phyloP scores from a whole-genome alignment of 2,888 invertebrate genomes.

The Mermis nigrescens region DNA sequence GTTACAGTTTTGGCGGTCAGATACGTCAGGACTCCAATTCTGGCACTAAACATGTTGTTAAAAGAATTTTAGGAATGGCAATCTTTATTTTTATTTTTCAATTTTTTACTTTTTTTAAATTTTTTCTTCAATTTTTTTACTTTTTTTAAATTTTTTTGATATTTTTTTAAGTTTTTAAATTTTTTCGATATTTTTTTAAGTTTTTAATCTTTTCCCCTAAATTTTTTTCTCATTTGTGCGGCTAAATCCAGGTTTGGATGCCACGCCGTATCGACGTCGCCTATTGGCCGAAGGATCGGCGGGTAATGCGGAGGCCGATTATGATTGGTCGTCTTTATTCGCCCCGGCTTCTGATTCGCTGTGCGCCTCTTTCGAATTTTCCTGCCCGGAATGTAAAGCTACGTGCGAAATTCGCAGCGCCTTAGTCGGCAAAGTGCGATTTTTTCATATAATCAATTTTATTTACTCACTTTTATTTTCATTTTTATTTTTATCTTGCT shows the following conservation, averaged over 20 bases:
- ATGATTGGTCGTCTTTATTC: background rate
- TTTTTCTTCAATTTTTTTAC: too few species aligned
- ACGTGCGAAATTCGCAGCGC: background rate
- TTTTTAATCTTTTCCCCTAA: background rate
- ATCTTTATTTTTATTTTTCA: too few species aligned
- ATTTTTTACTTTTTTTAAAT: too few species aligned
- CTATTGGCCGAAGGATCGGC: background rate
- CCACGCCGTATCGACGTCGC: background rate
- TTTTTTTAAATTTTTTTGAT: too few species aligned
- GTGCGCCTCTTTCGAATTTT: slow-evolving; percentile 5
- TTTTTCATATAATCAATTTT: too few species aligned
- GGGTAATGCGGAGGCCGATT: background rate
- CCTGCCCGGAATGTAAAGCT: slow-evolving; percentile 8
- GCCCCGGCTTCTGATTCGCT: background rate
- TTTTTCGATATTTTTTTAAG: background rate
- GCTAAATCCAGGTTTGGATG: slow-evolving; percentile 10
- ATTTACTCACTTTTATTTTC: too few species aligned
- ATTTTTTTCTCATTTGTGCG: too few species aligned
- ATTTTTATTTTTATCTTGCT: too few species aligned
- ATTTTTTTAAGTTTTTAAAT: background rate
- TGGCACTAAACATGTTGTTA: too few species aligned
- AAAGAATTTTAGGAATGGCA: too few species aligned
- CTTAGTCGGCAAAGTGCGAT: background rate
- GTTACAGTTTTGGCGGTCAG: too few species aligned
- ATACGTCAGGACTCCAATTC: too few species aligned